Evolutionary conservation across 2,113 vertebrate genomes (phyloP), one percentile per base, ranked within the genome.

Genomic region (Centropus bengalensis): DNA sequence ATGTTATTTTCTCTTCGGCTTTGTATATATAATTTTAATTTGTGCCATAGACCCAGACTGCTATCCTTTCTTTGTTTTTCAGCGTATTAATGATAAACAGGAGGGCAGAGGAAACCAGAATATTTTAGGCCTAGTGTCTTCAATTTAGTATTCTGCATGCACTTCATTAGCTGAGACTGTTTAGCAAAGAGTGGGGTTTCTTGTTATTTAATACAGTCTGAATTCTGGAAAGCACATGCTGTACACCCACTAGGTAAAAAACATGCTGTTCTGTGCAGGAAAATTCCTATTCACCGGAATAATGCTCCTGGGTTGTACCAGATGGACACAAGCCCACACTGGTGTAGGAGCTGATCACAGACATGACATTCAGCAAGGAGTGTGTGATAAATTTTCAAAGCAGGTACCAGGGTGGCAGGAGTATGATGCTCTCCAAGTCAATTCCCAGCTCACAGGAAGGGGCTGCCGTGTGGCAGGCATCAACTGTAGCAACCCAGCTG

Each of bases 1-100:
- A 77, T 63, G 59, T 56, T 94, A 36, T 90, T 97, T 95, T 60
- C 67, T 94, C 63, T 82, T 94, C 88, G 89, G 38, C 63, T 93
- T 91, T 87, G 56, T 88, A 52, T 81, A 55, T 75, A 19, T 88
- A 84, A 93, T 78, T 95, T 91, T 88, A 86, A 80, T 81, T 91
- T 86, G 75, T 94, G 92, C 59, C 52, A 64, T 49, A 90, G 60
- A 16, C 59, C 93, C 51, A 67, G 18, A 54, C 40, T 52, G 59
- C 80, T 93, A 82, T 79, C 54, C 36, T 79, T 67, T 28, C 85
- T 81, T 83, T 75, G 30, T 83, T 88, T 87, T 87, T 69, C 85
- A 73, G 70, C 64, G 78, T 64, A 63, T 70, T 95, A 92, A 95
- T 94, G 76, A 93, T 63, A 92, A 94, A 74, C 14, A 73, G 40